Evolutionary conservation across 2,797 vertebrate species (phyloP).

Genomic region (Sciurus vulgaris): DNA sequence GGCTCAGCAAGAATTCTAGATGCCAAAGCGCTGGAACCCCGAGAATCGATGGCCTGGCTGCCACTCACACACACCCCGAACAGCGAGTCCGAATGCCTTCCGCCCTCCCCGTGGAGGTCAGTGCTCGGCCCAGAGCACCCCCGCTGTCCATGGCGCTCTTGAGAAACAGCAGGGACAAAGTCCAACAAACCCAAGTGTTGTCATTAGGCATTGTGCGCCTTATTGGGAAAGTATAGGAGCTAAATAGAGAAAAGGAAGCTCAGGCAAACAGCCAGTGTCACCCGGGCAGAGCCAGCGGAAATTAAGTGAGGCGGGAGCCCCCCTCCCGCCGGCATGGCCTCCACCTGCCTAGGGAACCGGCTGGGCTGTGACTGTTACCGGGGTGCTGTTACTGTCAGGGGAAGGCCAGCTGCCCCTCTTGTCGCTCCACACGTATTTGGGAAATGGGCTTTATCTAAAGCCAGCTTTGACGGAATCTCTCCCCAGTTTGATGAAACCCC

Average conservation of each 20-base stretch:
- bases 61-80: background rate
- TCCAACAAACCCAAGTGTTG: background rate
- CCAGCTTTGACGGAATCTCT: too few species aligned
- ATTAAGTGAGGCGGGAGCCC: background rate
- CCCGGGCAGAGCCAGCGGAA: background rate
- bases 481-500: too few species aligned
- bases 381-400: too few species aligned
- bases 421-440: too few species aligned
- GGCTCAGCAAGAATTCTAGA: too few species aligned
- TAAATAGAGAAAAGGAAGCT: constrained; percentile 13
- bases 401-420: too few species aligned
- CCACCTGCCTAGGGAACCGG: background rate
- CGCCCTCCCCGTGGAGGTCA: background rate
- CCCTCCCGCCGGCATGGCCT: rapidly evolving
- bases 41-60: background rate
- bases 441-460: too few species aligned
- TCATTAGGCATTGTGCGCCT: background rate
- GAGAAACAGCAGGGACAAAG: background rate
- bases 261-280: background rate
- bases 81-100: background rate
- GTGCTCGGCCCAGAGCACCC: background rate
- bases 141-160: background rate
- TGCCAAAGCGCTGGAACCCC: background rate
- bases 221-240: constrained; percentile 17
- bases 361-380: rapidly evolving